Conservation (phyloP, 2,113 vertebrate genomes). For the Sula dactylatra region DNA sequence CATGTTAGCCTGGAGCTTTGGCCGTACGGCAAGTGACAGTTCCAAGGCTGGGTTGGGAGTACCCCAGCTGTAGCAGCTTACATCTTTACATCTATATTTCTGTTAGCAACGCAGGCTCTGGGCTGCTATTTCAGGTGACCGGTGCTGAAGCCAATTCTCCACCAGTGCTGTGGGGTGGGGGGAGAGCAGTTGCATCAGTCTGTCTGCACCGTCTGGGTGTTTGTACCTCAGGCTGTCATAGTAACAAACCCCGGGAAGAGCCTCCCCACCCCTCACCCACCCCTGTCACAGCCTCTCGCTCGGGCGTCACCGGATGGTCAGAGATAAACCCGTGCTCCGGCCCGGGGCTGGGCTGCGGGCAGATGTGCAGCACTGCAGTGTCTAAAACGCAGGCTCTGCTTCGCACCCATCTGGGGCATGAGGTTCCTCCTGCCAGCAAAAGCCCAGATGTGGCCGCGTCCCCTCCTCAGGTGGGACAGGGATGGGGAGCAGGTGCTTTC, state of each 20-base stretch:
- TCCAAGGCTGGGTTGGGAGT: background rate
- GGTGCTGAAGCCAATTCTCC: background rate
- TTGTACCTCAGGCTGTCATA: slow-evolving; percentile 16
- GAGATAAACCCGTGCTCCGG: background rate
- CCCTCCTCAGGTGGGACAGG: background rate
- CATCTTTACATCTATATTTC: background rate
- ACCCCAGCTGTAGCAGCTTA: background rate
- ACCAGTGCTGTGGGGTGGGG: fast-evolving
- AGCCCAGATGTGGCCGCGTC: background rate
- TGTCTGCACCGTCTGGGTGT: background rate
- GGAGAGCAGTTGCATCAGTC: background rate
- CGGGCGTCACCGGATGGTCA: background rate
- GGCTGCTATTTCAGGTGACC: background rate
- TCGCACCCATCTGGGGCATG: background rate
- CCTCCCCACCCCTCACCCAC: no score
- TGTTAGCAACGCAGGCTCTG: background rate
- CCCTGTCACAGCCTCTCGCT: background rate
- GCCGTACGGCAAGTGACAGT: background rate
- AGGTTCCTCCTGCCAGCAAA: background rate
- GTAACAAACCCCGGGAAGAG: background rate
- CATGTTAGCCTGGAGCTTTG: background rate
- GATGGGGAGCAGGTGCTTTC: background rate
- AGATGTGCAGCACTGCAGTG: background rate
- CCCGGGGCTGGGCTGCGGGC: background rate
- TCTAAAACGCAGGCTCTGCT: background rate